These are phyloP conservation scores for Ctenodactylus gundi DNA, from an alignment of 2,113 vertebrate species.

Conservation along the genomic window DNA sequence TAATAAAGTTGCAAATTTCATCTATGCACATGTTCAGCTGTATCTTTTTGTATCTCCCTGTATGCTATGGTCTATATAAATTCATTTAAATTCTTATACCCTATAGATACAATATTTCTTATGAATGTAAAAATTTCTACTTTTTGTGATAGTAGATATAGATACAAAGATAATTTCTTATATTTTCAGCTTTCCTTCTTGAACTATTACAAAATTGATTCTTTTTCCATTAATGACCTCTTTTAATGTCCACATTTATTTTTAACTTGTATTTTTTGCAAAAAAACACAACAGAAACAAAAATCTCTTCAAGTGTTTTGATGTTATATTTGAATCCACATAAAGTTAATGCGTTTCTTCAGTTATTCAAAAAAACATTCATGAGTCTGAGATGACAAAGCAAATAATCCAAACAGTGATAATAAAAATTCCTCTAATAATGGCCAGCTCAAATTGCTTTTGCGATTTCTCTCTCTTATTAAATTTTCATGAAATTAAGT, in stretches of 20 bases:
- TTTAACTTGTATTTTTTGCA: background rate
- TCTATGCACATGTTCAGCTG: too few relatives aligned
- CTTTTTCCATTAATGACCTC: background rate
- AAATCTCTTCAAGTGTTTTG: background rate
- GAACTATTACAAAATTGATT: background rate
- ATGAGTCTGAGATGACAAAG: background rate
- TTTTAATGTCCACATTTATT: background rate
- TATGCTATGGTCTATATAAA: too few relatives aligned
- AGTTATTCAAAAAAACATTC: background rate
- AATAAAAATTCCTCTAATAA: background rate
- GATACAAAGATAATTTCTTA: background rate
- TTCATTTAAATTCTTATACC: background rate
- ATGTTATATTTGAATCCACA: background rate
- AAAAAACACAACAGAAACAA: constrained; percentile 12
- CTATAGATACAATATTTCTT: background rate
- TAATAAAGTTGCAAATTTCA: background rate
- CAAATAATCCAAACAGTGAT: background rate
- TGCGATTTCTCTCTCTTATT: background rate
- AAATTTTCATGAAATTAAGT: constrained; percentile 32
- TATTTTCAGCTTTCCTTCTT: background rate
- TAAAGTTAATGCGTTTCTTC: background rate
- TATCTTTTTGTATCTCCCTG: background rate
- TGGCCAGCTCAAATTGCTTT: background rate
- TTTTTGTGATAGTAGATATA: too few relatives aligned
- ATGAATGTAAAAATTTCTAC: background rate